Base-by-base conservation (phyloP, 2,888 invertebrate species). In the Caenorhabditis zanzibari region DNA sequence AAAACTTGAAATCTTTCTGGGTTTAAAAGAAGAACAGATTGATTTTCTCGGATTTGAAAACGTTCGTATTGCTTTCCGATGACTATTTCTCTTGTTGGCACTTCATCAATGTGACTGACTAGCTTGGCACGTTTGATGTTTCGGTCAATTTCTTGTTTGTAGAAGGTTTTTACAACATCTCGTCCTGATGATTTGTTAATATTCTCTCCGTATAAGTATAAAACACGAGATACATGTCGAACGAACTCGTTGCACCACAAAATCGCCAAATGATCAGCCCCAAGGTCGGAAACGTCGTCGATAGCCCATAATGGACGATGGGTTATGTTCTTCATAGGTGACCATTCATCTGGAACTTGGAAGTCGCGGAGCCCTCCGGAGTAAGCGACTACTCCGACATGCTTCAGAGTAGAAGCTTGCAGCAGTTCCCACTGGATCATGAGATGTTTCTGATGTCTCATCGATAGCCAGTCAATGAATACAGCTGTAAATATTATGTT, bases 231-330 rank as follows among this genome's bases (percentile, higher is more conserved):
- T 1, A 76, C 84, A 24, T 88, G 88, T 9, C 90, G 75, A 9
- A 91, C 89, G 12, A 92, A 82, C 69, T 92, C 90, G 74, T 93
- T 92, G 82, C 92, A 92, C 92, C 92, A 92, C 0, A 91, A 88
- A 52, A 92, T 91, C 47, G 92, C 91, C 28, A 88, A 82, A 84
- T 92, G 92, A 84, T 92, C 92, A 2, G 90, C 86, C 9, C 90
- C 88, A 16, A 79, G 72, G 9, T 83, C 77, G 0, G 84, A 73
- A 10, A 80, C 80, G 0, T 63, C 74, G 14, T 68, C 72, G 22
- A 88, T 66, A 0, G 86, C 63, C 87, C 87, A 88, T 14, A 79
- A 63, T 0, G 85, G 85, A 28, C 82, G 66, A 54, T 74, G 52
- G 5, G 74, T 68, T 12, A 85, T 76, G 16, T 76, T 66, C n/a